phyloP scores from a whole-genome alignment of 2,888 invertebrate genomes.

The Pandemis corylana region DNA sequence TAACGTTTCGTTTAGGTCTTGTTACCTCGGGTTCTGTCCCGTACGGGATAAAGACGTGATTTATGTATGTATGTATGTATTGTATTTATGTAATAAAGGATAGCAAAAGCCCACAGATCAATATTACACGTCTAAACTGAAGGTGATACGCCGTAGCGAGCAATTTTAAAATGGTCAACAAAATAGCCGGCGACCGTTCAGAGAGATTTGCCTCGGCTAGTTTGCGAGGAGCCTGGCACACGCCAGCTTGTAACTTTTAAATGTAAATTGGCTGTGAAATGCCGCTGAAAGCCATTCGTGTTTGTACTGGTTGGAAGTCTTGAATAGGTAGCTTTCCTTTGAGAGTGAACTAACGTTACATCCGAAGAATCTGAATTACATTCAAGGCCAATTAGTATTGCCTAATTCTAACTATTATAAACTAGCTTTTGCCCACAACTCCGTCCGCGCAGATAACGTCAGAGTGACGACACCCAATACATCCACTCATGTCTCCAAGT shows the following conservation, averaged over 20 bases:
- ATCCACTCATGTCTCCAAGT: no score
- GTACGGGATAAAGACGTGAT: no score
- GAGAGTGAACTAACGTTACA: not conserved
- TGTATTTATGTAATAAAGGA: no score
- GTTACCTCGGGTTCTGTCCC: no score
- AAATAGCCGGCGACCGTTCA: constrained; percentile 5
- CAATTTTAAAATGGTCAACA: constrained; percentile 5
- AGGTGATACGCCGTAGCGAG: not conserved
- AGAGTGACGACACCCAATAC: no score
- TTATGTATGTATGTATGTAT: no score
- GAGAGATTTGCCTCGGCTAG: constrained; percentile 59
- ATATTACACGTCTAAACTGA: not conserved
- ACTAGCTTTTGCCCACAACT: no score
- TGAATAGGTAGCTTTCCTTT: constrained; percentile 13
- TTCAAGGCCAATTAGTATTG: no score
- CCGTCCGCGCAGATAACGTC: no score
- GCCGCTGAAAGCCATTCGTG: constrained; percentile 8
- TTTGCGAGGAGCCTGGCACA: constrained; percentile 1
- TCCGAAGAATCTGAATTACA: no score
- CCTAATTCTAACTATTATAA: no score
- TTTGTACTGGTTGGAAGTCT: constrained; percentile 44
- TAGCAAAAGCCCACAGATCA: not conserved
- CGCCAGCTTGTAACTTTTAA: constrained; percentile 14
- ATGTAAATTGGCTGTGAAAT: constrained; percentile 19
- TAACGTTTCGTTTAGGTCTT: no score